phyloP scores from a whole-genome alignment of 2,113 vertebrate genomes.

The Ameiurus melas region DNA sequence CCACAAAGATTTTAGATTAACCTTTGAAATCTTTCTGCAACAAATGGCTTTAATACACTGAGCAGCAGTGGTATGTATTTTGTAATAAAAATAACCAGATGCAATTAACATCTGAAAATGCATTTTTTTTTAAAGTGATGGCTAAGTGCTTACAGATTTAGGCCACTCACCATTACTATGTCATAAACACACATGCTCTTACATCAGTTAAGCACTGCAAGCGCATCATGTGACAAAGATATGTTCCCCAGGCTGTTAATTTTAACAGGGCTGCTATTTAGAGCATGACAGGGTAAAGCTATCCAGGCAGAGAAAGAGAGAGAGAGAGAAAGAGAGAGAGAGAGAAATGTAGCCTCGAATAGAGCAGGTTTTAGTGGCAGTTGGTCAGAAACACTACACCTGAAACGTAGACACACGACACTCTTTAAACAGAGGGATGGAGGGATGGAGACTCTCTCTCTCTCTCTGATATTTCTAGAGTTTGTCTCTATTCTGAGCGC shows the following conservation, averaged over 20 bases:
- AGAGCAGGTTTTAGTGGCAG: constrained; percentile 60
- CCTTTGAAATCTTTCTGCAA: neutral
- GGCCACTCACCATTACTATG: constrained; percentile 1
- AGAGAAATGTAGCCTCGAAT: constrained; percentile 64
- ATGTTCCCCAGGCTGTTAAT: constrained; percentile 57
- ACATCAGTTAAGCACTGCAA: constrained; percentile 41
- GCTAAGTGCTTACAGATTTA: constrained; percentile 22
- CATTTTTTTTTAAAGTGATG: neutral
- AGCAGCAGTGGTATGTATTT: neutral
- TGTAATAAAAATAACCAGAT: neutral
- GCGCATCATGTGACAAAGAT: constrained; percentile 58
- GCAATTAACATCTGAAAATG: neutral
- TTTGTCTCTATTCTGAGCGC: constrained; percentile 50
- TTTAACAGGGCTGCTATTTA: constrained; percentile 67
- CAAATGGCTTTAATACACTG: neutral
- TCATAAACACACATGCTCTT: constrained; percentile 40
- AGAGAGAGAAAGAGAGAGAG: constrained; percentile 37
- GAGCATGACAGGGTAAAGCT: constrained; percentile 63
- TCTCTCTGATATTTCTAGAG: constrained; percentile 31
- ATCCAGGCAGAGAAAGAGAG: constrained; percentile 47
- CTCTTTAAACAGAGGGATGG: constrained; percentile 55
- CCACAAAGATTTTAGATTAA: neutral
- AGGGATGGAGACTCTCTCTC: constrained; percentile 19
- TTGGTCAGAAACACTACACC: constrained; percentile 65
- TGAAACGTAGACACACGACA: constrained; percentile 56